Evolutionary conservation across 1,140 invertebrate species (phyloP).

Genomic region (Drosophila sturtevanti): DNA sequence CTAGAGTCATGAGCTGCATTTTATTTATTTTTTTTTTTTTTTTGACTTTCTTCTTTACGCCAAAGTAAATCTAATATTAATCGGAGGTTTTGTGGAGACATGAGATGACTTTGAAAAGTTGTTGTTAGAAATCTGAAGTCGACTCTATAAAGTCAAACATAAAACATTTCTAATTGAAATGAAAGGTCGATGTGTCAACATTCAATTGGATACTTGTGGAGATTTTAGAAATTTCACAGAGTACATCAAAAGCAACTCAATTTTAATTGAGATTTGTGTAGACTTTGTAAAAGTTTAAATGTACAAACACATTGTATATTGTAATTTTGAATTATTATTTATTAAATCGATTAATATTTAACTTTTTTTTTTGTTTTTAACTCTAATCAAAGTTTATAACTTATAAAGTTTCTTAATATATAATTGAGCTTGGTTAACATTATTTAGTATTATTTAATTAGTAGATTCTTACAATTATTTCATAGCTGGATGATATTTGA

Average conservation of each 20-base stretch:
- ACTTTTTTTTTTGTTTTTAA: too few species aligned
- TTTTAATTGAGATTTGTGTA: neutral
- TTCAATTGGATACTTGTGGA: neutral
- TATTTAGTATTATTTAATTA: too few species aligned
- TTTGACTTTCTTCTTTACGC: neutral
- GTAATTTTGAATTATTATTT: too few species aligned
- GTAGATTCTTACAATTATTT: too few species aligned
- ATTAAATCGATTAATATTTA: too few species aligned
- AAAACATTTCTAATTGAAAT: neutral
- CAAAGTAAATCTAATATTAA: neutral
- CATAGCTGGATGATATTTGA: too few species aligned
- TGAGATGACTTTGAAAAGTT: slow-evolving; percentile 2
- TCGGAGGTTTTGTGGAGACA: slow-evolving; percentile 1
- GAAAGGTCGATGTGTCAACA: neutral
- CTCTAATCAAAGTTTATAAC: too few species aligned
- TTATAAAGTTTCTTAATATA: too few species aligned
- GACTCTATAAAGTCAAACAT: neutral
- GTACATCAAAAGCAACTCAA: too few species aligned
- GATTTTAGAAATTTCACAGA: neutral
- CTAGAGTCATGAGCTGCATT: neutral
- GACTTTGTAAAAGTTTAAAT: neutral
- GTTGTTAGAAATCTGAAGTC: neutral
- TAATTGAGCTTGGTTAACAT: too few species aligned
- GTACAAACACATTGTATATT: too few species aligned
- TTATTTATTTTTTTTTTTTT: neutral